phyloP scores from a whole-genome alignment of 2,797 vertebrate species.

The Enteromius treurensis region DNA sequence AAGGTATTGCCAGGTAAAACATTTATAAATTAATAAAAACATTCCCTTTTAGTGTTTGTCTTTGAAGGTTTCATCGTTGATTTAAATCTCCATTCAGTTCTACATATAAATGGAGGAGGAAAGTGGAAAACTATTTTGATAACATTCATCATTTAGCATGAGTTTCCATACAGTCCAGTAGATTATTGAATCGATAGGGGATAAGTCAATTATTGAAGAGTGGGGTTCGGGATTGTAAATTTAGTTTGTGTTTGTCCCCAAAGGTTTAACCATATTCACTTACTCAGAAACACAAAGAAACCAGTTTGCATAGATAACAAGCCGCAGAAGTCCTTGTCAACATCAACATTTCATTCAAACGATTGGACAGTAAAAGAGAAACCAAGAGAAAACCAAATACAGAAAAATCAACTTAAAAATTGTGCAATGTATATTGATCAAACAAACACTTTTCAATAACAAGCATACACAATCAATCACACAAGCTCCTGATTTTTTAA shows the following conservation, averaged over 20 bases:
- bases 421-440: slow-evolving; percentile 30
- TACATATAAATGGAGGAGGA: no score
- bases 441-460: slow-evolving; percentile 10
- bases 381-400: slow-evolving; percentile 24
- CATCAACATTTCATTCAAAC: slow-evolving; percentile 21
- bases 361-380: slow-evolving; percentile 23
- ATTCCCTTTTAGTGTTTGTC: slow-evolving; percentile 83
- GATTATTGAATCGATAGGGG: slow-evolving; percentile 15
- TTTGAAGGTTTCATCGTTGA: slow-evolving; percentile 65
- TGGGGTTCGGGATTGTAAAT: slow-evolving; percentile 21
- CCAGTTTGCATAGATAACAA: slow-evolving; percentile 82
- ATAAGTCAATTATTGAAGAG: not conserved
- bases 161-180: slow-evolving; percentile 68
- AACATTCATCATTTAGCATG: slow-evolving; percentile 77
- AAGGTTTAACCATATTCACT: slow-evolving; percentile 60
- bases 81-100: slow-evolving; percentile 54
- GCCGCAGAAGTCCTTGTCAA: slow-evolving; percentile 50
- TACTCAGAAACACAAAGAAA: slow-evolving; percentile 61
- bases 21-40: slow-evolving; percentile 88
- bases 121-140: slow-evolving; percentile 84
- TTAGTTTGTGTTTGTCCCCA: slow-evolving; percentile 65
- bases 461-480: slow-evolving; percentile 14
- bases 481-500: not conserved
- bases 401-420: slow-evolving; percentile 14
- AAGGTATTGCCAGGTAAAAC: slow-evolving; percentile 79